Evolutionary conservation across 2,113 vertebrate genomes (phyloP), one percentile per base, ranked within the genome.

Genomic region (Kryptolebias marmoratus): DNA sequence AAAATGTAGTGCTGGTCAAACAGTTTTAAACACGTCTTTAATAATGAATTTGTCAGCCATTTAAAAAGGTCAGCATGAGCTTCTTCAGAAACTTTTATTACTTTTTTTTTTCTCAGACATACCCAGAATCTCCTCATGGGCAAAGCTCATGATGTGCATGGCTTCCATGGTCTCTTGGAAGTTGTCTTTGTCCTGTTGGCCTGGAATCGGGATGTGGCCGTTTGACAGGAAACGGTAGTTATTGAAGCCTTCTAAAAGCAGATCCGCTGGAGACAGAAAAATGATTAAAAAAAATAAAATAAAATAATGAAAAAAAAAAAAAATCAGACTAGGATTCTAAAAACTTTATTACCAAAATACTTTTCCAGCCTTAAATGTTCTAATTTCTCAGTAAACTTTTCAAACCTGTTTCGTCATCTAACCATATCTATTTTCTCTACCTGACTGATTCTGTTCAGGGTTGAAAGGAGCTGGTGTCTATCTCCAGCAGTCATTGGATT

Each of bases 81-180:
- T 68, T 1, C 11, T 50, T 18, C 42, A 66, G 16, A 53, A 32
- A 28, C 6, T 5, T 22, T 22, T 22, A 22, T 22, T 45, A 11
- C 5, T 30, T 36, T 3, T 36, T 36, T 36, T 28, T 31, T 55
- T n/a, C 1, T 54, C 5, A 4, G 58, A 71, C 58, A 42, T 83
- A 91, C 90, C 77, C 12, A 91, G 68, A 64, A 98, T 96, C 91
- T 99, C 97, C 5, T 99, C 98, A 0, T 99, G 97, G 1, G 94
- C 95, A 75, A 99, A 99, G 22, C 97, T 97, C 98, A 99, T 99
- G 77, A 99, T 99, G 71, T 96, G 95, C 98, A 99, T 99, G 45
- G 98, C 97, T 65, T 99, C 98, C 98, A 99, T 99, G 2, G 98
- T 98, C 87, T 99, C 98, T 73, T 99, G 97, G 59, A 99, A 99